phyloP scores from a whole-genome alignment of 1,140 invertebrate species.

The Papilio dardanus region DNA sequence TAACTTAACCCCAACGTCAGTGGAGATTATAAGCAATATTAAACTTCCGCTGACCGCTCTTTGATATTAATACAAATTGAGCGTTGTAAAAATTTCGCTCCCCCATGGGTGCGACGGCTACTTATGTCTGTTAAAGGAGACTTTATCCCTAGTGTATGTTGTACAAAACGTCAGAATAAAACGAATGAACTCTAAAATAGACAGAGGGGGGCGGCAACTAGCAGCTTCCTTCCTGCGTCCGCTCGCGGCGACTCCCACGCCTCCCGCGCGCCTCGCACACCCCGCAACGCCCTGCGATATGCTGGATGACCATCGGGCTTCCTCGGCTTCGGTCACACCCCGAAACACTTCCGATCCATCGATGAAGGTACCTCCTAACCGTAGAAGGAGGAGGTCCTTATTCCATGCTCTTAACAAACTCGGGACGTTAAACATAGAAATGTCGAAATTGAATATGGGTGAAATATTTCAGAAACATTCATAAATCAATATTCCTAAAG shows the following conservation, averaged over 20 bases:
- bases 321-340: background rate
- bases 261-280: constrained; percentile 47
- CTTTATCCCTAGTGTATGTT: constrained; percentile 40
- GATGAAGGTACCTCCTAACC: background rate
- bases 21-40: constrained; percentile 14
- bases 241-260: constrained; percentile 75
- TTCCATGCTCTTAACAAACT: too few relatives aligned
- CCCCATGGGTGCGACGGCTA: constrained; percentile 14
- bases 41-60: constrained; percentile 19
- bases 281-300: constrained; percentile 45
- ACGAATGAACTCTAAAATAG: constrained; percentile 78
- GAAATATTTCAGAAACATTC: background rate
- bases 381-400: too few relatives aligned
- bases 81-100: constrained; percentile 24
- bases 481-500: background rate
- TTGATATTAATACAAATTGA: constrained; percentile 27
- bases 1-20: background rate
- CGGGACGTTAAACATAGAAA: background rate
- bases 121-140: constrained; percentile 17
- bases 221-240: constrained; percentile 78
- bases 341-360: constrained; percentile 19
- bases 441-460: background rate
- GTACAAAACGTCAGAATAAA: constrained; percentile 60
- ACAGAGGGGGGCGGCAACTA: constrained; percentile 76
- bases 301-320: constrained; percentile 63